Base-by-base conservation (phyloP, 2,797 vertebrate species). In the Myioborus miniatus region DNA sequence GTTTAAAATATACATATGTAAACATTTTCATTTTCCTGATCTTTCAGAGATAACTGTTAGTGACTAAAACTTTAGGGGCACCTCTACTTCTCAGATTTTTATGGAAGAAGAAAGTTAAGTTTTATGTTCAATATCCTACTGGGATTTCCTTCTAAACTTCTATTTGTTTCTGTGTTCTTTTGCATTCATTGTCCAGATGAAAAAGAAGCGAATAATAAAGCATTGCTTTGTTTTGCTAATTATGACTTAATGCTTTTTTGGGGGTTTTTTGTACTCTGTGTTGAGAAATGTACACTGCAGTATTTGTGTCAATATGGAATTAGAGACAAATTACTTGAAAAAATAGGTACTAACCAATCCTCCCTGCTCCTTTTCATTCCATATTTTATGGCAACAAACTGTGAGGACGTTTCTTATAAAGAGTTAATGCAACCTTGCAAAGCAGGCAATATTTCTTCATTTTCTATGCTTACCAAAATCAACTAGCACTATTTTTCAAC, bases 211-310 rank as follows among this genome's bases (percentile, higher is more conserved):
- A 89, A 88, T 90, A 98, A 98, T 98, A 97, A 98, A 98, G 92
- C 90, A 87, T 96, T 92, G 84, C 96, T 98, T 98, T 97, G 95
- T 97, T 98, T 98, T 98, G 96, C 96, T 97, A 97, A 95, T 93
- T 88, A 83, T 96, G 92, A 53, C 71, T 96, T 80, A 53, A 41
- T 6, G 46, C 12, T 89, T 94, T 94, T 95, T 94, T 90, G 59
- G 14, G 55, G 0, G 1, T 1, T 37, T 96, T 94, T 89, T 63
- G 9, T 59, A 75, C 50, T 93, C 85, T 62, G 22, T 20, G 20
- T 46, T 7, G 27, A 80, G 75, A 93, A 93, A 71, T 34, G 5
- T 50, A 53, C 3, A 7, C 12, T 52, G 32, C n/a, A 52, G 2
- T 71, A 37, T 62, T 93, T 69, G 34, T 36, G 15, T 72, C 46